Base-by-base conservation (phyloP, 2,888 invertebrate genomes). In the Synanthedon formicaeformis region DNA sequence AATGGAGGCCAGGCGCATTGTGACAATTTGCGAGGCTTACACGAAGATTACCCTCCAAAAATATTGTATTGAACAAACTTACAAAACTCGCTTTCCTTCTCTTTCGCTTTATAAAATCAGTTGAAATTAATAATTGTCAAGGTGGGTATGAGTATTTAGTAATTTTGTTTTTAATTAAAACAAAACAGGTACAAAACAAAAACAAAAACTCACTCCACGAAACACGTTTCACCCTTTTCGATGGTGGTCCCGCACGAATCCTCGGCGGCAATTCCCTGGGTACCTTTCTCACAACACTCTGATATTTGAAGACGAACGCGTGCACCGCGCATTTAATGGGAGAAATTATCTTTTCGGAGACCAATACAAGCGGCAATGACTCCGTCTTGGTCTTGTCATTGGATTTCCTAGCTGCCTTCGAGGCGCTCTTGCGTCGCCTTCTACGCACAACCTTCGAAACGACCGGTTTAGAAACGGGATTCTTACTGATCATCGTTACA, bases 281-380 rank as follows among this genome's bases (percentile, higher is more conserved):
- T 50, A 87, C 75, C 65, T 64, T 76, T 59, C 86, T 67, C 63
- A 87, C 58, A 6, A 85, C 81, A 58, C 76, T 81, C 60, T 80
- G 84, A 60, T 86, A 86, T 48, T 75, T 74, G 53, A 83, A 57
- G 41, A 87, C 59, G 56, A 87, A 87, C 50, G 65, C 69, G 60
- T 87, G 87, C 45, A 87, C 84, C 4, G 83, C 87, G 55, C 87
- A 87, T 59, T 82, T 81, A 1, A 67, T 61, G 1, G 81, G 83
- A 27, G 56, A 53, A 4, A 58, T 54, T 18, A 49, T 52, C 63
- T 64, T 3, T 68, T 66, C 13, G 55, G 40, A 40, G 34, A 53
- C 34, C 34, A 34, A 34, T 34, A 10, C 48, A n/a, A 45, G 14
- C 5, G 48, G n/a, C 48, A 12, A 34, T 10, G 34, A 10, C 34